Evolutionary conservation across 2,888 invertebrate species (phyloP), one percentile per base, ranked within the genome.

Genomic region (Psylliodes chrysocephalus): DNA sequence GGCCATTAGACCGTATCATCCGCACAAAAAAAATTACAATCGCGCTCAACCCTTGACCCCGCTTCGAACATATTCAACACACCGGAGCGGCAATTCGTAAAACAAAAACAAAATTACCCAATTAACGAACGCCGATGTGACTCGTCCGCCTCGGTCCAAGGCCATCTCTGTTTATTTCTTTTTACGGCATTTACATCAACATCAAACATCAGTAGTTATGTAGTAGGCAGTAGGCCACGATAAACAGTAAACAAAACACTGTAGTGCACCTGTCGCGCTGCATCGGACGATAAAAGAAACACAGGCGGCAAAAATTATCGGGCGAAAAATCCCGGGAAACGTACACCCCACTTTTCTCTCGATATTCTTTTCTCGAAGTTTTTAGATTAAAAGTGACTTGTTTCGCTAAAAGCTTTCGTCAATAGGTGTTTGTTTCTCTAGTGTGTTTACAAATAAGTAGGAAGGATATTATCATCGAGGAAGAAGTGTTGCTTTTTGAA

Each of bases 181-280:
- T 57, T 60, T 61, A 51, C 60, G 30, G 35, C 46, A 38, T 64
- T 61, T 62, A 59, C 61, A 46, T 22, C 64, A 64, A 52, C 33
- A n/a, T n/a, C n/a, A n/a, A n/a, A n/a, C n/a, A n/a, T n/a, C n/a
- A n/a, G n/a, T n/a, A n/a, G n/a, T n/a, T n/a, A n/a, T n/a, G n/a
- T n/a, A n/a, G n/a, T n/a, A n/a, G n/a, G n/a, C 64, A 67, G 64
- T 63, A 60, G 67, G 59, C 64, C 60, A 55, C 63, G 52, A 49
- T 42, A 49, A 30, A 56, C 14, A 35, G 33, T 38, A 63, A 63
- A 59, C 56, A 53, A 59, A 63, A 63, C 57, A 47, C 25, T 30
- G 15, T 10, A 12, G 44, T 44, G 30, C n/a, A 25, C 14, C 17
- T 44, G 33, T 35, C 46, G 60, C 55, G 55, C 28, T 55, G n/a